phyloP scores from a whole-genome alignment of 2,888 invertebrate species.

The Lepetodrilus schrolli region DNA sequence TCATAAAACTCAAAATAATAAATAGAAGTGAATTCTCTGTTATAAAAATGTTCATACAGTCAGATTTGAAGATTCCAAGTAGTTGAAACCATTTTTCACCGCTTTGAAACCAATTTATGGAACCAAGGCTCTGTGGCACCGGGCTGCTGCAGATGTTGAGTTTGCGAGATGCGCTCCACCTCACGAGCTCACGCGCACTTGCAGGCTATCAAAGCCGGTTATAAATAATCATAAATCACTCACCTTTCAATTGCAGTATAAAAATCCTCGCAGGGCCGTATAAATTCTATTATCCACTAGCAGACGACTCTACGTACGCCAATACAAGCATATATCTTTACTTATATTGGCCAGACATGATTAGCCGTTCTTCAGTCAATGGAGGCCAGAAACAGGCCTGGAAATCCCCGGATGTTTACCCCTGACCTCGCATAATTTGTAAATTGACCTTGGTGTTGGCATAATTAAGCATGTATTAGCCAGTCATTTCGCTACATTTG shows the following conservation, averaged over 20 bases:
- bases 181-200: slow-evolving; percentile 12
- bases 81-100: slow-evolving; percentile 10
- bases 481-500: slow-evolving; percentile 2
- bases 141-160: not conserved
- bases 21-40: not conserved
- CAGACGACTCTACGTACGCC: slow-evolving; percentile 23
- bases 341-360: slow-evolving; percentile 26
- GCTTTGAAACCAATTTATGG: slow-evolving; percentile 14
- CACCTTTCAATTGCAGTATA: slow-evolving; percentile 7
- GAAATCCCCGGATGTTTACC: slow-evolving; percentile 28
- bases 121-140: slow-evolving; percentile 17
- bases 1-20: not conserved
- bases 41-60: not conserved
- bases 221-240: not conserved
- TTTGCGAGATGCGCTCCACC: slow-evolving; percentile 12
- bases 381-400: slow-evolving; percentile 27
- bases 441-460: slow-evolving; percentile 1
- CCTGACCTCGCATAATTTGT: slow-evolving; percentile 24
- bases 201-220: not conserved
- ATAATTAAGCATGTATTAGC: not conserved
- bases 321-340: slow-evolving; percentile 11
- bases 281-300: slow-evolving; percentile 21
- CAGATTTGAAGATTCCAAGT: not conserved
- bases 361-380: slow-evolving; percentile 27
- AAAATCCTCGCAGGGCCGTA: not conserved